A percentile compares a stretch with the other conserved stretches of the same genome.
Evolutionary conservation across 2,113 vertebrate species (phyloP).

Genomic region (Lota lota): DNA sequence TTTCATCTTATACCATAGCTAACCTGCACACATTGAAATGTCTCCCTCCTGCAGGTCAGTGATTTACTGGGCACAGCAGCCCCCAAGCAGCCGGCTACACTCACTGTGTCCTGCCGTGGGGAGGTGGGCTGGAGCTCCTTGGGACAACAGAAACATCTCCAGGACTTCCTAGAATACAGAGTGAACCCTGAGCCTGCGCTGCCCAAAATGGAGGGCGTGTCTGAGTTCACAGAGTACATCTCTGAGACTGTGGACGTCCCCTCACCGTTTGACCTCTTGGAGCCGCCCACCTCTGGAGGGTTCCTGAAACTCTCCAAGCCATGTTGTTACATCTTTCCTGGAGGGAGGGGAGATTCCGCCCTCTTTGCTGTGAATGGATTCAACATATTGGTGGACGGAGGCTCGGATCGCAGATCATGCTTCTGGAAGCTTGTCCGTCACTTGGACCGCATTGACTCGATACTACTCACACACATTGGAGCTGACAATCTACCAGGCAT

Average conservation of each 20-base stretch:
- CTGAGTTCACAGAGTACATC: constrained; percentile 88
- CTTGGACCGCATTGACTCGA: constrained; percentile 92
- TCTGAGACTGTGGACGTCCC: constrained; percentile 90
- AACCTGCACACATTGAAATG: constrained; percentile 18
- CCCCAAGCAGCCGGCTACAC: constrained; percentile 81
- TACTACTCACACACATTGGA: constrained; percentile 95
- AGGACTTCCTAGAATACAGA: constrained; percentile 77
- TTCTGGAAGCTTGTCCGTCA: constrained; percentile 99
- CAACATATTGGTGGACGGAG: constrained; percentile 95
- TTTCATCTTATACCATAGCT: constrained; percentile 7
- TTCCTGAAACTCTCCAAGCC: constrained; percentile 97
- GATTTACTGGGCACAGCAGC: constrained; percentile 81
- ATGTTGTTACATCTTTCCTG: constrained; percentile 98
- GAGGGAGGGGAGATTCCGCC: constrained; percentile 95
- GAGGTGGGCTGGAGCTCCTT: constrained; percentile 91
- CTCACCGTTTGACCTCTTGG: constrained; percentile 92
- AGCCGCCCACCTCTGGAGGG: constrained; percentile 94
- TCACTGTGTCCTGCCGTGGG: constrained; percentile 88
- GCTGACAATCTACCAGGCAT: constrained; percentile 97
- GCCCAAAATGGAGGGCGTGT: constrained; percentile 87
- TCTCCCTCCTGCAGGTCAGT: constrained; percentile 76
- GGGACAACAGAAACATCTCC: constrained; percentile 72
- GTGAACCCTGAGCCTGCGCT: constrained; percentile 82
- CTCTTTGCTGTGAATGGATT: constrained; percentile 98
- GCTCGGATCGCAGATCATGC: constrained; percentile 93